Base-by-base conservation (phyloP, 2,888 invertebrate species). In the Andrena camellia region DNA sequence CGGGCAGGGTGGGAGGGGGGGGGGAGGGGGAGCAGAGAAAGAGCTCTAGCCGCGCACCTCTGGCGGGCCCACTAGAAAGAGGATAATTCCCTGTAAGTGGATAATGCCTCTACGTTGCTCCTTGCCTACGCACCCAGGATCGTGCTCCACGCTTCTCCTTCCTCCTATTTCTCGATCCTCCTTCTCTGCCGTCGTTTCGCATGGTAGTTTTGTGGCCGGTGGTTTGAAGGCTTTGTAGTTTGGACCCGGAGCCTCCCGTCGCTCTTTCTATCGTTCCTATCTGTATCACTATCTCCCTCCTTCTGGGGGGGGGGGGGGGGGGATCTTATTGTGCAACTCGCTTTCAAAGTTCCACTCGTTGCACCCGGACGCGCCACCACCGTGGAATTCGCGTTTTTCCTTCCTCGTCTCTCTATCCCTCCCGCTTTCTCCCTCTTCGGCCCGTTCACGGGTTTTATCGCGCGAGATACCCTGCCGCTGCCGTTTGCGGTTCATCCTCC, bases 41-140 rank as follows among this genome's bases (percentile, higher is more conserved):
- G 71, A 83, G 72, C 57, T 48, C 23, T 59, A 77, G 75, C 42
- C 77, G 76, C 76, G 78, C 77, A 71, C 75, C 78, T 86, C 67
- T 84, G 63, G 31, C 77, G 66, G 69, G 74, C 78, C 87, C 79
- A 74, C 82, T 80, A 80, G 87, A 75, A 88, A 86, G 80, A 90
- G 90, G 90, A 92, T 92, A 92, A 92, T 93, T 92, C 90, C 90
- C 91, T 91, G 89, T 93, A 92, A 93, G 92, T 93, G 92, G 92
- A 93, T 93, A 93, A 93, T 93, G 90, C 89, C 88, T 87, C 84
- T 85, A 88, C 88, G 86, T 74, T 87, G 91, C 92, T 92, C 88
- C 91, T 91, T 90, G 91, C 89, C 90, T 92, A 92, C 91, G 92
- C 92, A 91, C 82, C 78, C 74, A 73, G 78, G 72, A 84, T 85